These are phyloP conservation scores for Meles meles DNA, from an alignment of 2,113 vertebrate species.

Conservation along the genomic window DNA sequence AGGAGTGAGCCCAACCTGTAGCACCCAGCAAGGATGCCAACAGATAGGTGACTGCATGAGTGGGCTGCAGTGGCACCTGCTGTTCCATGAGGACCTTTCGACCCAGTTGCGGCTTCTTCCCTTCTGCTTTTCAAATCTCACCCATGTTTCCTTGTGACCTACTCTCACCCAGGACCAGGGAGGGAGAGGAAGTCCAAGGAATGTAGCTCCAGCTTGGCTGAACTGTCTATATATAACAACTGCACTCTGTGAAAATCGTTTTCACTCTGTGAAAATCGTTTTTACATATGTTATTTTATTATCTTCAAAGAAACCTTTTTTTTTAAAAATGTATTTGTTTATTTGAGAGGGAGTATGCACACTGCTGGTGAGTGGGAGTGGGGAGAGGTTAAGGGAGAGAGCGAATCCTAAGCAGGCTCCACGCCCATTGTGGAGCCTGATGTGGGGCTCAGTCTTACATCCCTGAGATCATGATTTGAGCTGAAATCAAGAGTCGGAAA, in stretches of 20 bases:
- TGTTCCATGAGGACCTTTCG: accelerated
- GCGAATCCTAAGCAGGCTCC: neutral
- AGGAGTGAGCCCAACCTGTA: neutral
- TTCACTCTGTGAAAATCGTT: neutral
- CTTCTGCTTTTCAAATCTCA: neutral
- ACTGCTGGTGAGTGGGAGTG: neutral
- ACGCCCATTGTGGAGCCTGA: neutral
- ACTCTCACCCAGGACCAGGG: neutral
- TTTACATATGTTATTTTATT: neutral
- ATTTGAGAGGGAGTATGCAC: neutral
- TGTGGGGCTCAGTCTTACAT: neutral
- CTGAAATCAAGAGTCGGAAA: neutral
- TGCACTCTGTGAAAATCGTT: neutral
- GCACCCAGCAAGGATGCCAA: too few species aligned
- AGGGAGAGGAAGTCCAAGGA: neutral
- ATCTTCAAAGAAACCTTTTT: neutral
- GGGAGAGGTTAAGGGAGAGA: neutral
- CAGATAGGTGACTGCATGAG: accelerated
- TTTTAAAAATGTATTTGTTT: neutral
- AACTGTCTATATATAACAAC: neutral
- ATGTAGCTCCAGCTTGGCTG: neutral
- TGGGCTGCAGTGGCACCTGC: neutral
- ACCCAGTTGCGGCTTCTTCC: neutral
- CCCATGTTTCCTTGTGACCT: neutral
- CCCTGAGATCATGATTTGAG: neutral